Evolutionary conservation across 1,140 invertebrate genomes (phyloP), one percentile per base, ranked within the genome.

Genomic region (Drosophila nigromelanica): DNA sequence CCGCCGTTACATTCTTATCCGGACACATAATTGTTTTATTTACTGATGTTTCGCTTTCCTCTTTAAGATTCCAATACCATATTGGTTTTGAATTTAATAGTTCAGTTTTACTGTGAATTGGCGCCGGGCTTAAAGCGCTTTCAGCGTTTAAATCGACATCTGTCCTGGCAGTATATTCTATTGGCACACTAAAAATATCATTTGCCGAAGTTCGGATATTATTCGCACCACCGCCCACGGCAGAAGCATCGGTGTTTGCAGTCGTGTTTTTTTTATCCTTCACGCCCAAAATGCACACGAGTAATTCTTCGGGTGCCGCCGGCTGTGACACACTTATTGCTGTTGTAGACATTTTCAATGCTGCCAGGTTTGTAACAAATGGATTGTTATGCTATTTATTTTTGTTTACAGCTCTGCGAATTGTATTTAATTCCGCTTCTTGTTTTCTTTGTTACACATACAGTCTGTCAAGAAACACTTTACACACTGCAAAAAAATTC

Each of bases 141-240:
- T n/a, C n/a, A 37, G 55, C 18, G 27, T 43, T 73, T 30, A 68
- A 42, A 37, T 82, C 45, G 39, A 60, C 55, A 54, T 35, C 15
- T 27, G 15, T 42, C 27, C 30, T 30, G 30, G 54, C 35, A 48
- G 50, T 35, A 51, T 80, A 76, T 14, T 73, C 67, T 27, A 62
- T 14, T 4, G 35, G 33, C n/a, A 45, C 71, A 21, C 61, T 68
- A 68, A 78, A 75, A 67, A 90, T 72, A 52, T 90, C 80, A 58
- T 86, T 90, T 48, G 72, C 77, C 71, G 87, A 89, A 33, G 62
- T 86, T 47, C 79, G 79, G 48, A 79, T 78, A 78, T 81, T 89
- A 62, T 89, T 86, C 30, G 77, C 33, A 14, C 51, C 45, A 43
- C 33, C 42, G 5, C 30, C 43, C 24, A 43, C 58, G 47, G 51